Evolutionary conservation across 2,797 vertebrate genomes (phyloP), one percentile per base, ranked within the genome.

Genomic region (Myiotriccus ornatus): DNA sequence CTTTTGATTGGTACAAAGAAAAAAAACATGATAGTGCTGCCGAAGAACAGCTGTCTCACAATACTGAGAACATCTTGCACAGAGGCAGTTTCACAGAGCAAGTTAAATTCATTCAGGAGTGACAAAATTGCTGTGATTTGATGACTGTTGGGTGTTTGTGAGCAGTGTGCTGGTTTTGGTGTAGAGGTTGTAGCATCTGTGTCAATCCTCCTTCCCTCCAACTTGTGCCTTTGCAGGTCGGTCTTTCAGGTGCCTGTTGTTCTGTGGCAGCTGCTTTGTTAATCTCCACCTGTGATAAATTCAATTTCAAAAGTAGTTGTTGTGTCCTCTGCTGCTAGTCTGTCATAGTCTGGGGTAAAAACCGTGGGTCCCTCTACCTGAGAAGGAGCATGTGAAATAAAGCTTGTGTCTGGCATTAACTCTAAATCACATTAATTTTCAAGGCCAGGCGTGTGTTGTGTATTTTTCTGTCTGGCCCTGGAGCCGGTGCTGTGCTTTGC

Each of bases 401-500:
- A 95, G 41, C 73, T 89, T 20, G 20, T 76, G 49, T 39, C 69
- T 85, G 77, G 41, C 37, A 32, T 93, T 82, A 73, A 20, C 6
- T 21, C 25, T 82, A 71, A 76, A 93, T 93, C 49, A 53, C 74
- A 35, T 93, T 88, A 71, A 57, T 84, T 88, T 89, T 46, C 67
- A 62, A 28, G 77, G n/a, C 44, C 3, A 24, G 43, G 74, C 0
- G 4, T 56, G 41, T 1, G 2, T 52, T 16, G 70, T 71, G 20
- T 68, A 12, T 96, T 46, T 67, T 47, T 88, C 64, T 87, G 91
- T 78, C 91, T 93, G 91, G 84, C 71, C 16, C 62, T 79, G 91
- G 93, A 84, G 95, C 85, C 37, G 0, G 17, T 37, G 89, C 67
- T 39, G 7, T 27, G 87, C 68, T 91, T 65, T 0, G 0, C 44